Conservation (phyloP, 2,113 vertebrate genomes). For the Takifugu flavidus region DNA sequence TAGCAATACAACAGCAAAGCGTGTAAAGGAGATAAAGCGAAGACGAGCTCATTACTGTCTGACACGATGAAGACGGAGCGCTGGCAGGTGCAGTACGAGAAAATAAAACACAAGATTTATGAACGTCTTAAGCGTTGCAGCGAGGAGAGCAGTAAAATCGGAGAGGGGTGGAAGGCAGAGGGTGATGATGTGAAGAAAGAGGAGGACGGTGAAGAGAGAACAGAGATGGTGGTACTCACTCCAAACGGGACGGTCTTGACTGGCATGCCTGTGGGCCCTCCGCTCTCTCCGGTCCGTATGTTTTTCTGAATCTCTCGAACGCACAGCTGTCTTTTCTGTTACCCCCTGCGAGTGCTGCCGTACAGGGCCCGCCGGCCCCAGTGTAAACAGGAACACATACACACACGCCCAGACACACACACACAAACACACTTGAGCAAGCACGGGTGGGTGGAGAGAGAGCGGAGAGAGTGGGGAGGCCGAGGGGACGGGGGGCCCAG, state of each 20-base stretch:
- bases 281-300: conserved; percentile 47
- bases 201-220: conserved; percentile 20
- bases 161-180: conserved; percentile 6
- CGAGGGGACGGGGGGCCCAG: conserved; percentile 53
- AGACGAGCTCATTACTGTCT: conserved; percentile 15
- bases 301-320: conserved; percentile 54
- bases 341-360: conserved; percentile 54
- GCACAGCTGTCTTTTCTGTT: conserved; percentile 64
- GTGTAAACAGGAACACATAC: conserved; percentile 50
- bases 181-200: conserved; percentile 17
- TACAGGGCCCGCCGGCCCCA: conserved; percentile 59
- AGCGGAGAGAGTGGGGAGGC: conserved; percentile 48
- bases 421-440: conserved; percentile 66
- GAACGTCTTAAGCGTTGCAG: conserved; percentile 11
- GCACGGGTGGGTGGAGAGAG: conserved; percentile 65
- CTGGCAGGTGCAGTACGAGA: conserved; percentile 37
- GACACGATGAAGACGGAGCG: conserved; percentile 11
- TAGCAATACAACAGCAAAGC: conserved; percentile 16
- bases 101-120: conserved; percentile 17
- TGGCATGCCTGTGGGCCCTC: conserved; percentile 75
- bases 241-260: conserved; percentile 71
- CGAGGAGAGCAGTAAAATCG: conserved; percentile 7
- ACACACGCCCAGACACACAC: conserved; percentile 24
- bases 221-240: conserved; percentile 73
- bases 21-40: conserved; percentile 23